Base-by-base conservation (phyloP, 2,797 vertebrate species). In the Arrhamphus sclerolepis region DNA sequence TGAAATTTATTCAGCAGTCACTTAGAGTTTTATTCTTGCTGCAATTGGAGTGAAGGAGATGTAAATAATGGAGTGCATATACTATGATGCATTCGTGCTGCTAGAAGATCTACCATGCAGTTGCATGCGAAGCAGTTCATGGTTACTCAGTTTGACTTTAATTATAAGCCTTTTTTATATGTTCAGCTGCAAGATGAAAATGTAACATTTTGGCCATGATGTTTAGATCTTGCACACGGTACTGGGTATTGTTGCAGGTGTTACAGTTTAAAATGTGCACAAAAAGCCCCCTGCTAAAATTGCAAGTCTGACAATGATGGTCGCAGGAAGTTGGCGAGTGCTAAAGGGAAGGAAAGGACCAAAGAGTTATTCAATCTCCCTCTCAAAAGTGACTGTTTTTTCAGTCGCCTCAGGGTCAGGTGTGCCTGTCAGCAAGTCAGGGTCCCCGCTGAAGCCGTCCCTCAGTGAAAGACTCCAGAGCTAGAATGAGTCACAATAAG, bases 51-150 rank as follows among this genome's bases (percentile, higher is more conserved):
- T 49, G 67, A 87, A 82, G 73, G 80, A 72, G 69, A 44, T 39
- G 62, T 85, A 68, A 84, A 88, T 85, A 87, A 86, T 78, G 73
- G 78, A 72, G 81, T 49, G 67, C 49, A 47, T 48, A 53, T 55
- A 18, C 56, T 39, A 48, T 67, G 75, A 80, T 78, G 66, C 66
- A 48, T 60, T 47, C 34, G 56, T 56, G 65, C 51, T 38, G 43
- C 56, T 13, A 42, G 49, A 49, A 54, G 63, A 56, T 38, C 47
- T 17, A 52, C 43, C 41, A 54, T 19, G 46, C 38, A 53, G 22
- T 53, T 21, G 62, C 76, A 81, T 54, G 66, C 66, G 26, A 62
- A 55, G 47, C 38, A 41, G 44, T 22, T 72, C 48, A 80, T 38
- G 60, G 52, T 68, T 44, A 75, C 34, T 72, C 8, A 46, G 22